phyloP scores from a whole-genome alignment of 2,888 invertebrate species.

The Oegoconia quadripuncta region DNA sequence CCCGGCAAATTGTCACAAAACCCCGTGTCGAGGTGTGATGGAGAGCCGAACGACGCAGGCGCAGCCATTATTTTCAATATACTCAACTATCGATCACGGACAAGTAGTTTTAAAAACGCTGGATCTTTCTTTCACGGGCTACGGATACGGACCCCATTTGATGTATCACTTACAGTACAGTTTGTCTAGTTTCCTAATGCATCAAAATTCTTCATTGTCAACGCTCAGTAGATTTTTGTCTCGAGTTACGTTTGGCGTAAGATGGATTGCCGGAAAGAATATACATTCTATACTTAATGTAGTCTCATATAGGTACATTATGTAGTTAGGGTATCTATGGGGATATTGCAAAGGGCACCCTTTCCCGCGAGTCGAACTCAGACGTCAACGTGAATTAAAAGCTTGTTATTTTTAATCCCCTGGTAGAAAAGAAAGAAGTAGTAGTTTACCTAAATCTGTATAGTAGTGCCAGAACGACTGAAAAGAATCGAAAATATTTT shows the following conservation, averaged over 20 bases:
- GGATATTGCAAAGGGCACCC: too few relatives aligned
- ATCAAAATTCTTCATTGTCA: conserved; percentile 48
- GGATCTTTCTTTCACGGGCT: conserved; percentile 32
- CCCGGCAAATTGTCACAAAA: conserved; percentile 68
- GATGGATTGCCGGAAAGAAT: conserved; percentile 20
- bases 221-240: conserved; percentile 29
- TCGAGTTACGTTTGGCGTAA: conserved; percentile 17
- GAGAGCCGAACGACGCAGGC: conserved; percentile 40
- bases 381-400: too few relatives aligned
- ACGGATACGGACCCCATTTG: conserved; percentile 24
- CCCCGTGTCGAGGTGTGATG: conserved; percentile 54
- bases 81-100: conserved; percentile 64
- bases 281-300: conserved; percentile 2
- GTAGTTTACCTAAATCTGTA: too few relatives aligned
- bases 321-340: too few relatives aligned
- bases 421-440: too few relatives aligned
- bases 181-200: conserved; percentile 29
- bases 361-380: too few relatives aligned
- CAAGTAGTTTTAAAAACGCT: conserved; percentile 45
- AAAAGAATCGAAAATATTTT: too few relatives aligned
- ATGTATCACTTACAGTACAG: conserved; percentile 39
- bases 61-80: conserved; percentile 65
- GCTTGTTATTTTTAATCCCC: too few relatives aligned
- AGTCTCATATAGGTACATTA: too few relatives aligned
- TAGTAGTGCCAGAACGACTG: too few relatives aligned